phyloP scores from a whole-genome alignment of 1,140 invertebrate genomes.

The Polyergus mexicanus region DNA sequence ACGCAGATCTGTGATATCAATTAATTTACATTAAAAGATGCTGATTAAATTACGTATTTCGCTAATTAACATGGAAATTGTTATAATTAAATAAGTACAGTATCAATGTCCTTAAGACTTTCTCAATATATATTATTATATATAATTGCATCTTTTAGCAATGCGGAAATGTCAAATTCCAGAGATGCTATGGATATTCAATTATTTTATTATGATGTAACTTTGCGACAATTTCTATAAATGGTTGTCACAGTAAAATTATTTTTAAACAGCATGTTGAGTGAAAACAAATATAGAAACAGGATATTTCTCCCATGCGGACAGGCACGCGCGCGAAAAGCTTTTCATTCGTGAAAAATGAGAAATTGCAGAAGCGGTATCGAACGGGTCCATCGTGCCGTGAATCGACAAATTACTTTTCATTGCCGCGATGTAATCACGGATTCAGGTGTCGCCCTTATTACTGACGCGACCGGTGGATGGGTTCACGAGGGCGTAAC shows the following conservation, averaged over 20 bases:
- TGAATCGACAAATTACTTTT: slow-evolving; percentile 79
- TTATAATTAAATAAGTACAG: neutral
- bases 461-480: slow-evolving; percentile 62
- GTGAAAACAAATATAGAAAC: neutral
- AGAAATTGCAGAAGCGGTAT: slow-evolving; percentile 73
- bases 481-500: slow-evolving; percentile 69
- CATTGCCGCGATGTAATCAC: slow-evolving; percentile 78
- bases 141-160: neutral
- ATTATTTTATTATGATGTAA: neutral
- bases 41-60: neutral
- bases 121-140: neutral
- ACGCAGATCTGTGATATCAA: neutral
- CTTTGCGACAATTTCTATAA: neutral
- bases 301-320: neutral
- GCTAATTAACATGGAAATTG: neutral
- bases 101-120: neutral
- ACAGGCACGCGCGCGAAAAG: slow-evolving; percentile 4
- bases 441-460: slow-evolving; percentile 76
- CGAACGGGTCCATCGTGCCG: slow-evolving; percentile 75
- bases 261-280: neutral
- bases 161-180: neutral
- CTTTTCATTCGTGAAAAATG: slow-evolving; percentile 74
- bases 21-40: neutral
- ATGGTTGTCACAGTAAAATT: neutral
- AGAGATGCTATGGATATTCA: neutral